A percentile compares a stretch with the other conserved stretches of the same genome.
phyloP scores from a whole-genome alignment of 2,113 vertebrate genomes.

The Colius striatus region DNA sequence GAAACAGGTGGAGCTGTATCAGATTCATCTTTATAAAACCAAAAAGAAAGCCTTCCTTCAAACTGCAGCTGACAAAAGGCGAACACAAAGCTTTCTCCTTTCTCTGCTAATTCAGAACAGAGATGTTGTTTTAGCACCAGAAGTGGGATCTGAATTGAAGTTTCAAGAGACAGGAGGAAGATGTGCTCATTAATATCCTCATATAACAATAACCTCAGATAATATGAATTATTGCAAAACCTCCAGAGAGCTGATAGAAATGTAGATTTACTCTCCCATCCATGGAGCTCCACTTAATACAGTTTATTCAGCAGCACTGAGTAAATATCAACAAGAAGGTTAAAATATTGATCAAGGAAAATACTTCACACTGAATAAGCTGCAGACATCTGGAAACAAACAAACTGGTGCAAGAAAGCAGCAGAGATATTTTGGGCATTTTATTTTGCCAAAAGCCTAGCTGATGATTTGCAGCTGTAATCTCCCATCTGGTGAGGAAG shows the following conservation, averaged over 20 bases:
- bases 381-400: conserved; percentile 61
- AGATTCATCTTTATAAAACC: background rate
- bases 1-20: background rate
- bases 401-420: background rate
- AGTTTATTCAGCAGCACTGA: conserved; percentile 41
- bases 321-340: conserved; percentile 69
- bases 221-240: conserved; percentile 50
- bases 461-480: conserved; percentile 19
- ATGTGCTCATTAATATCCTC: conserved; percentile 43
- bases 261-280: conserved; percentile 35
- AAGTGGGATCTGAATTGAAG: background rate
- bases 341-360: conserved; percentile 65
- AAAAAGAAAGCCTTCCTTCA: background rate
- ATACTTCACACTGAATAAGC: conserved; percentile 20
- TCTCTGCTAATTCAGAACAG: conserved; percentile 1
- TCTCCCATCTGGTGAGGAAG: background rate
- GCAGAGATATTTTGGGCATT: background rate
- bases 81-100: conserved; percentile 24
- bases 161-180: conserved; percentile 2
- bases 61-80: background rate
- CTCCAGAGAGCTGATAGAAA: conserved; percentile 44
- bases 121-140: conserved; percentile 15
- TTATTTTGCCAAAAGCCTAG: background rate
- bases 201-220: conserved; percentile 43
- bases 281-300: conserved; percentile 9